These are phyloP conservation scores for Hormiphora californensis DNA, from an alignment of 37 sponge, comb jelly and placozoan genomes.

Conservation along the genomic window DNA sequence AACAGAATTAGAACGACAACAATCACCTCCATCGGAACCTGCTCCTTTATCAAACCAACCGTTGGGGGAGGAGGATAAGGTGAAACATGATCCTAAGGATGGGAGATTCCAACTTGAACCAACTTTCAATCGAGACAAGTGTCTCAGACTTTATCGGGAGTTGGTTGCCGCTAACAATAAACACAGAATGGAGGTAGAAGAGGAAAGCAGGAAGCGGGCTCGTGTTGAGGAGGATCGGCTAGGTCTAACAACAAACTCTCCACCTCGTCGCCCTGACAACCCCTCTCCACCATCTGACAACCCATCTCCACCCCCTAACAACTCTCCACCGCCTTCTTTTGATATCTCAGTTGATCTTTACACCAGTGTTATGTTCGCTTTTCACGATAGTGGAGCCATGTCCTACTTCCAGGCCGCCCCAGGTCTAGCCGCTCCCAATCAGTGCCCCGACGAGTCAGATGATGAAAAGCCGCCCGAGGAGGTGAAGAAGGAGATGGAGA, in stretches of 20 bases:
- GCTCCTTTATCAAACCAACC: not conserved
- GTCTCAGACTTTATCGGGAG: not conserved
- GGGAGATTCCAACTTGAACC: not conserved
- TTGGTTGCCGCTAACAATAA: not conserved
- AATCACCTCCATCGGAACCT: not conserved
- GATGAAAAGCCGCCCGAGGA: slow-evolving; percentile 15
- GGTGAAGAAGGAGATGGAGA: slow-evolving; percentile 20
- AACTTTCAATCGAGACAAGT: not conserved
- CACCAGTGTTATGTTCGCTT: slow-evolving; percentile 37
- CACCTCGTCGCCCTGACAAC: too few species aligned
- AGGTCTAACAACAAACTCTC: not conserved
- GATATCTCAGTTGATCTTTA: not conserved
- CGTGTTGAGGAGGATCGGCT: slow-evolving; percentile 3
- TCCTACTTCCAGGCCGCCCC: not conserved
- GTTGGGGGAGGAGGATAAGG: not conserved
- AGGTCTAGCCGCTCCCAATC: slow-evolving; percentile 18
- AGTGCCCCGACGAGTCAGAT: slow-evolving; percentile 23
- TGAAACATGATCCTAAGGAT: not conserved
- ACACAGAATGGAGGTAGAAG: not conserved
- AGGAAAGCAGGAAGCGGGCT: not conserved
- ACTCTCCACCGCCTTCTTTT: not conserved
- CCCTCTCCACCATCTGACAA: not conserved
- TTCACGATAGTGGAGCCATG: not conserved
- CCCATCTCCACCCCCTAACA: not conserved
- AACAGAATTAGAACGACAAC: not conserved